Percentiles rank a stretch among this genome's conserved stretches.
phyloP scores from a whole-genome alignment of 2,797 vertebrate species.

The Enteromius fasciolatus region DNA sequence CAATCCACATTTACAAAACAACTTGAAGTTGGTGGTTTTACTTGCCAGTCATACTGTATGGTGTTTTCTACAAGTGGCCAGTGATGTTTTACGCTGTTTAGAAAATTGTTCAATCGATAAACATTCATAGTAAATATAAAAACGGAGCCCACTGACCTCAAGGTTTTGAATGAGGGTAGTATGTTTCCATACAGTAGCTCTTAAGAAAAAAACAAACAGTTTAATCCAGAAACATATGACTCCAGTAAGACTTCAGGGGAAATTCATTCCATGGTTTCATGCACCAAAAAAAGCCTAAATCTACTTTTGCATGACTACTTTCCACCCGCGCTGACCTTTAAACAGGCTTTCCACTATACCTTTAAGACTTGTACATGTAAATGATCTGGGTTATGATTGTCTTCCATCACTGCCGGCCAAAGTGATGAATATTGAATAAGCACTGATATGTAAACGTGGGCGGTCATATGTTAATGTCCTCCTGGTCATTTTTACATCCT shows the following conservation, averaged over 20 bases:
- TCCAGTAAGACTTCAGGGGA: background rate
- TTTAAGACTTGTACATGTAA: conserved; percentile 28
- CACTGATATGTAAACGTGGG: conserved; percentile 8
- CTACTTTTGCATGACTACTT: conserved; percentile 1
- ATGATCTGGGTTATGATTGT: conserved; percentile 33
- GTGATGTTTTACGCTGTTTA: background rate
- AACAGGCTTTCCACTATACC: background rate
- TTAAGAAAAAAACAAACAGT: background rate
- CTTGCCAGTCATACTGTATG: background rate
- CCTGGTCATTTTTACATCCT: conserved; percentile 6
- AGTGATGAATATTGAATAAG: conserved; percentile 21
- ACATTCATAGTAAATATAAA: background rate
- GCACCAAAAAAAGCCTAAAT: conserved; percentile 1
- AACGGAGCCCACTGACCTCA: background rate
- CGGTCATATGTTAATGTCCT: conserved; percentile 31
- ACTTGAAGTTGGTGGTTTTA: background rate
- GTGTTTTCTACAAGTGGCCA: background rate
- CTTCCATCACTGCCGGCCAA: conserved; percentile 18
- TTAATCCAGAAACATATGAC: background rate
- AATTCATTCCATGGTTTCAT: background rate
- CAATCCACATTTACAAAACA: background rate
- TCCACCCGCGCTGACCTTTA: background rate
- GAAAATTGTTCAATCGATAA: background rate
- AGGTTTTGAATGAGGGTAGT: background rate
- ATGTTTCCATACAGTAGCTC: background rate